phyloP scores from a whole-genome alignment of 2,888 invertebrate species.

The Volucella inanis region DNA sequence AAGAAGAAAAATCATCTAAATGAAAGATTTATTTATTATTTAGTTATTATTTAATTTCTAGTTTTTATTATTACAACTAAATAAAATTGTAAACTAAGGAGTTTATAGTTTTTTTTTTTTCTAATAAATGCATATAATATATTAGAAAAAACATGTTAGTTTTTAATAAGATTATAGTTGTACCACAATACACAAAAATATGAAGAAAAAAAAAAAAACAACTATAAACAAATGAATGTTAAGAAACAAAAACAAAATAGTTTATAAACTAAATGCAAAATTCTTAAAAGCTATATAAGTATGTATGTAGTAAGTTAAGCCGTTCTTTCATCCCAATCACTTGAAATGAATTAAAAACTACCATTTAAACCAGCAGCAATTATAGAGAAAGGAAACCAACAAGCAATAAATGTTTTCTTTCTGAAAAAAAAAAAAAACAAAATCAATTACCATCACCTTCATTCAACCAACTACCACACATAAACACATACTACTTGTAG shows the following conservation, averaged over 20 bases:
- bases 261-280: conserved; percentile 14
- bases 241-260: conserved; percentile 67
- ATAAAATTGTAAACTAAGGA: conserved; percentile 40
- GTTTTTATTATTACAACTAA: conserved; percentile 28
- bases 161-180: conserved; percentile 26
- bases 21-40: conserved; percentile 65
- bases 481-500: conserved; percentile 49
- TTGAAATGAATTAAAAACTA: background rate
- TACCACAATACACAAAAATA: conserved; percentile 17
- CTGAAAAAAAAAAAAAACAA: conserved; percentile 22
- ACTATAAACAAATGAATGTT: conserved; percentile 54
- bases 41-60: conserved; percentile 32
- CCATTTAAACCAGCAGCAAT: background rate
- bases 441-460: conserved; percentile 29
- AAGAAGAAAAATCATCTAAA: conserved; percentile 10
- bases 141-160: conserved; percentile 33
- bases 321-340: conserved; percentile 54
- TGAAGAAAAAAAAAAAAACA: conserved; percentile 8
- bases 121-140: conserved; percentile 13
- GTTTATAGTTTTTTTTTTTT: conserved; percentile 35
- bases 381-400: conserved; percentile 1
- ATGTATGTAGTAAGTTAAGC: conserved; percentile 54
- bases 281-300: conserved; percentile 42
- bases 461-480: conserved; percentile 26
- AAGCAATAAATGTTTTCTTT: conserved; percentile 23